Conservation (phyloP, 2,797 vertebrate species). For the Brachyrhaphis roseni region DNA sequence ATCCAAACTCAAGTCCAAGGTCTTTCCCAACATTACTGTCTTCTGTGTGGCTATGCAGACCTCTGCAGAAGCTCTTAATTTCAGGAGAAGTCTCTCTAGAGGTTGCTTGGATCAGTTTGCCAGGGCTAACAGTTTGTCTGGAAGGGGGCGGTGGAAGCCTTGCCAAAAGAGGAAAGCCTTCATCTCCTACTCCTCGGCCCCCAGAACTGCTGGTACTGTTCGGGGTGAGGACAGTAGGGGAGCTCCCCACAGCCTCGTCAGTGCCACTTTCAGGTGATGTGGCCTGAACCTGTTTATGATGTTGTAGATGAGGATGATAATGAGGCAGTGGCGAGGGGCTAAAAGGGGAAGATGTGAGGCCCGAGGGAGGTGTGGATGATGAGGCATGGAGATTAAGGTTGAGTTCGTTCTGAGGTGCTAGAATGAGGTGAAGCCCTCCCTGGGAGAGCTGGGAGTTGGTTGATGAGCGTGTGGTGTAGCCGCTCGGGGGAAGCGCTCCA, state of each 20-base stretch:
- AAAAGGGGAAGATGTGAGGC: constrained; percentile 79
- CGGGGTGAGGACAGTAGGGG: constrained; percentile 75
- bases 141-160: constrained; percentile 82
- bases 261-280: constrained; percentile 79
- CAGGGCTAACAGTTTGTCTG: constrained; percentile 82
- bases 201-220: constrained; percentile 84
- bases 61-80: constrained; percentile 73
- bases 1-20: constrained; percentile 37
- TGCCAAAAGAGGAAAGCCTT: constrained; percentile 73
- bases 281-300: constrained; percentile 57
- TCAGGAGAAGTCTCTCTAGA: constrained; percentile 51
- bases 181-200: constrained; percentile 51
- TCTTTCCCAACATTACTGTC: constrained; percentile 69
- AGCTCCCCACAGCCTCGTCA: constrained; percentile 72
- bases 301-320: constrained; percentile 60
- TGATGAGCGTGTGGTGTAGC: constrained; percentile 72
- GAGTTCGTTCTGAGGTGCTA: constrained; percentile 90
- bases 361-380: constrained; percentile 82
- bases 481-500: constrained; percentile 39
- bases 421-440: constrained; percentile 91
- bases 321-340: constrained; percentile 69
- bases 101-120: constrained; percentile 54
- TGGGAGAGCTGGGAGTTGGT: constrained; percentile 89
- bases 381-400: constrained; percentile 84
- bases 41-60: constrained; percentile 77